Percentiles rank a stretch among this genome's conserved stretches.
These are phyloP conservation scores for Iguana delicatissima DNA, from an alignment of 2,797 vertebrate species.

Conservation along the genomic window DNA sequence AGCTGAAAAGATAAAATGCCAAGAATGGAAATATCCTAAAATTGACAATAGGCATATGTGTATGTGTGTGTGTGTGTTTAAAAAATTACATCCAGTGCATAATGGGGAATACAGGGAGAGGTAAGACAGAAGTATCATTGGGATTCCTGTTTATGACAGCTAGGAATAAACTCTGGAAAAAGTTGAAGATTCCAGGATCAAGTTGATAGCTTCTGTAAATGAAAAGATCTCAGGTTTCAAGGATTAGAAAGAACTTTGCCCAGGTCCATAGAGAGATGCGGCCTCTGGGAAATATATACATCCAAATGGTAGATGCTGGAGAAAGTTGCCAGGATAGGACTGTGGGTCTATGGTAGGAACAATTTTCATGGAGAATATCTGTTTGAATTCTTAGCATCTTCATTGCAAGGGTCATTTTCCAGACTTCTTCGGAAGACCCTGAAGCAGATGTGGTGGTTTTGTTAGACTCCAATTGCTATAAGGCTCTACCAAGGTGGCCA, in stretches of 20 bases:
- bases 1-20: not conserved
- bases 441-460: not conserved
- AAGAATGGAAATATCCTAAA: not conserved
- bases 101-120: not conserved
- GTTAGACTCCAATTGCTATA: not conserved
- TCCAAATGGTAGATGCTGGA: not conserved
- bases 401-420: not conserved
- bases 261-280: not conserved
- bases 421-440: not conserved
- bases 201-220: not conserved
- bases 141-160: not conserved
- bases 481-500: not conserved
- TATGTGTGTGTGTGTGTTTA: not conserved
- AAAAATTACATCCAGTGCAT: conserved; percentile 15
- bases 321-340: not conserved
- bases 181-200: not conserved
- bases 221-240: not conserved
- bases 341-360: not conserved
- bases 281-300: not conserved
- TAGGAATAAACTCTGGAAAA: not conserved
- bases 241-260: not conserved
- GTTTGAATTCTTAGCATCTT: not conserved
- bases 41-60: not conserved
- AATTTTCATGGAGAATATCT: not conserved
- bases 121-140: not conserved